A percentile compares a stretch with the other conserved stretches of the same genome.
Conservation (phyloP, 2,113 vertebrate species). For the Menidia beryllina region DNA sequence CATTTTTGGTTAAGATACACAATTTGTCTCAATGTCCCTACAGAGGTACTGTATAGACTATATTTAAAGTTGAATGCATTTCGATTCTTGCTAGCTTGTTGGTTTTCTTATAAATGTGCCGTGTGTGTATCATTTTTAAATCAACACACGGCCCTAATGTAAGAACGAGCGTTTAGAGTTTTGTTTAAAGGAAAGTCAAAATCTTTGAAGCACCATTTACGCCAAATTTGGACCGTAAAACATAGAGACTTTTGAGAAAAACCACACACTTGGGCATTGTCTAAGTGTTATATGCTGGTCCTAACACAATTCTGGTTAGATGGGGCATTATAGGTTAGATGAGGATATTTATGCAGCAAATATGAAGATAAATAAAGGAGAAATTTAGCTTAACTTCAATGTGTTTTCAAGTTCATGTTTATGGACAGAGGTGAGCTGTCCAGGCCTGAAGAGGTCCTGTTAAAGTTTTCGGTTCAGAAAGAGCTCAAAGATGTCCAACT, state of each 20-base stretch:
- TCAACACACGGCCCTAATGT: not conserved
- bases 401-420: constrained; percentile 39
- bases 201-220: not conserved
- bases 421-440: constrained; percentile 32
- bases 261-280: constrained; percentile 1
- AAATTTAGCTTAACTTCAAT: constrained; percentile 19
- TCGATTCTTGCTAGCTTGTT: constrained; percentile 32
- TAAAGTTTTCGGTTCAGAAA: not conserved
- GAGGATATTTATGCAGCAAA: not conserved
- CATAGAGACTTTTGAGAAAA: constrained; percentile 1
- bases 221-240: not conserved
- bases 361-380: not conserved
- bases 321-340: not conserved
- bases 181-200: constrained; percentile 11
- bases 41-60: constrained; percentile 3
- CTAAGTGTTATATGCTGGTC: not conserved
- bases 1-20: constrained; percentile 63
- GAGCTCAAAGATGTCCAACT: no score
- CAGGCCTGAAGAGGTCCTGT: constrained; percentile 9
- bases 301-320: not conserved
- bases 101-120: constrained; percentile 14
- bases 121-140: constrained; percentile 2
- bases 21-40: constrained; percentile 62
- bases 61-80: constrained; percentile 34
- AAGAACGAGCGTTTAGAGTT: constrained; percentile 1